Percentiles rank a stretch among this genome's conserved stretches.
phyloP scores from a whole-genome alignment of 2,888 invertebrate species.

The Scotopteryx bipunctaria region DNA sequence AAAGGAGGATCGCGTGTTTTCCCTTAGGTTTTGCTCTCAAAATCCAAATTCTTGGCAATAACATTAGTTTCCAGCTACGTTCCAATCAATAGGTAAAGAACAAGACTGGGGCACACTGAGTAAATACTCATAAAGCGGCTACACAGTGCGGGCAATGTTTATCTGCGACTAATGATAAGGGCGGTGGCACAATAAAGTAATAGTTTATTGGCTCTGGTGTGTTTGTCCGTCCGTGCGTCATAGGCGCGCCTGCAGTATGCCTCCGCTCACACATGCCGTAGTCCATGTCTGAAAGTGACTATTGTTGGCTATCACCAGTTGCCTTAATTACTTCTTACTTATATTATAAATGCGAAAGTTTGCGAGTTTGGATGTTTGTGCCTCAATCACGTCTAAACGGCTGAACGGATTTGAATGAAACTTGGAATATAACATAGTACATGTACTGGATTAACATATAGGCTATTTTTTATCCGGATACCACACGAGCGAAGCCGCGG shows the following conservation, averaged over 20 bases:
- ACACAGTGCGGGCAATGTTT: conserved; percentile 49
- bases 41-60: too few relatives aligned
- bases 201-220: conserved; percentile 71
- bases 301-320: background rate
- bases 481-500: too few relatives aligned
- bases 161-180: conserved; percentile 62
- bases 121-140: conserved; percentile 61
- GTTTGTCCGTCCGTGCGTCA: conserved; percentile 74
- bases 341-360: too few relatives aligned
- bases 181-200: conserved; percentile 75
- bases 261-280: conserved; percentile 33
- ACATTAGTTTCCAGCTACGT: background rate
- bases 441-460: too few relatives aligned
- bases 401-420: too few relatives aligned
- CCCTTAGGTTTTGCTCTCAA: too few relatives aligned
- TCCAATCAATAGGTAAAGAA: conserved; percentile 14
- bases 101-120: conserved; percentile 31
- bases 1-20: too few relatives aligned
- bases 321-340: too few relatives aligned
- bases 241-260: conserved; percentile 59
- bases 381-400: too few relatives aligned
- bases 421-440: too few relatives aligned
- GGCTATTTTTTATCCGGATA: too few relatives aligned
- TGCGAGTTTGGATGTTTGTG: too few relatives aligned
- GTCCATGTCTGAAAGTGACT: conserved; percentile 1